Evolutionary conservation across 1,140 invertebrate species (phyloP).

Genomic region (Drosophila repleta): DNA sequence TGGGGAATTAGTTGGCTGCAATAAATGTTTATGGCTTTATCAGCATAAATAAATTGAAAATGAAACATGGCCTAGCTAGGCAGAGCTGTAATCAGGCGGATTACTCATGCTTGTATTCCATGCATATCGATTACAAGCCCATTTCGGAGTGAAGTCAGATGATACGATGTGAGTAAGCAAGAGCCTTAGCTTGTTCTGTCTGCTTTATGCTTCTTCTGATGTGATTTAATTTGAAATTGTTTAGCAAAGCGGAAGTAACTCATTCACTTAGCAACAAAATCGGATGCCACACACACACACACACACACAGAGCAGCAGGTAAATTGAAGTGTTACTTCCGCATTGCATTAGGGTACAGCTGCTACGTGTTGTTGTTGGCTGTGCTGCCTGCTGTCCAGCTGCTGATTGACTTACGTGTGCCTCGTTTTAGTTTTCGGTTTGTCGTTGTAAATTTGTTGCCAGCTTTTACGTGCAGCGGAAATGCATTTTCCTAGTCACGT

Average conservation of each 20-base stretch:
- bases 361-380: slow-evolving; percentile 34
- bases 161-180: not conserved
- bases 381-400: slow-evolving; percentile 43
- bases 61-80: no score
- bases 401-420: slow-evolving; percentile 77
- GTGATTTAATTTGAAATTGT: slow-evolving; percentile 78
- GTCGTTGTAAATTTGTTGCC: slow-evolving; percentile 58
- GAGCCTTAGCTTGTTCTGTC: not conserved
- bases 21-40: no score
- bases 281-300: slow-evolving; percentile 49
- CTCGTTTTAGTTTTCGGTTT: slow-evolving; percentile 73
- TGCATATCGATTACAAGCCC: not conserved
- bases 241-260: slow-evolving; percentile 75
- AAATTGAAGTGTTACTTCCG: slow-evolving; percentile 81
- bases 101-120: no score
- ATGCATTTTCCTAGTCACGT: slow-evolving; percentile 80
- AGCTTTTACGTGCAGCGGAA: slow-evolving; percentile 72
- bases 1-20: no score
- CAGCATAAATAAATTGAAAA: no score
- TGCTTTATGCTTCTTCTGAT: slow-evolving; percentile 32
- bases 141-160: not conserved
- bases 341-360: slow-evolving; percentile 75
- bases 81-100: no score
- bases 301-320: slow-evolving; percentile 12
- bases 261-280: slow-evolving; percentile 79